Base-by-base conservation (phyloP, 2,113 vertebrate genomes). In the Syngnathoides biaculeatus region DNA sequence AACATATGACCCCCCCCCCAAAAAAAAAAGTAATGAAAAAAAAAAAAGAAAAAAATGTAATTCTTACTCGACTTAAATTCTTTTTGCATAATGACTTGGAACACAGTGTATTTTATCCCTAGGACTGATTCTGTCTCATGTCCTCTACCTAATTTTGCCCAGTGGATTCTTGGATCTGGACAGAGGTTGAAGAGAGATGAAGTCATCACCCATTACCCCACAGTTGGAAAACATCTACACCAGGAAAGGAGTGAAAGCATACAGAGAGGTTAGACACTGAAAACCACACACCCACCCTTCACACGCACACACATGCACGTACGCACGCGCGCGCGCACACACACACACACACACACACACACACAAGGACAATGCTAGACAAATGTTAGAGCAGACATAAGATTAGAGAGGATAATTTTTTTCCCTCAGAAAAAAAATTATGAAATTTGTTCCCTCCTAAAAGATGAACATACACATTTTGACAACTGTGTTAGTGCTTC, bases 141-240 rank as follows among this genome's bases (percentile, higher is more conserved):
- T 94, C 92, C 93, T 95, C 97, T 98, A 99, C 97, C 97, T 98
- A 98, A 98, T 94, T 93, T 92, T 99, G 93, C 95, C 95, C 94
- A 98, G 96, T 93, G 97, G 97, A 93, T 91, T 96, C 94, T 95
- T 98, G 91, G 95, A 95, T 94, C 95, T 95, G 90, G 97, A 95
- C 90, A 99, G 93, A 89, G 96, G 97, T 93, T 98, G 96, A 92
- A 98, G 94, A 90, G 96, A 96, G 94, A 99, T 99, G 95, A 95
- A 96, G 92, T 98, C 95, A 87, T 98, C 96, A 92, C 94, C 96
- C 96, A 98, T 95, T 89, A 93, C 94, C 85, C 96, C 94, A 83
- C 93, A 93, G 95, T 93, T 97, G 95, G 94, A 92, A 94, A 94
- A 98, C 93, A 96, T 98, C 97, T 99, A 96, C 84, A 93, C 81